Conservation (phyloP, 2,888 invertebrate genomes). For the Ichneumon xanthorius region DNA sequence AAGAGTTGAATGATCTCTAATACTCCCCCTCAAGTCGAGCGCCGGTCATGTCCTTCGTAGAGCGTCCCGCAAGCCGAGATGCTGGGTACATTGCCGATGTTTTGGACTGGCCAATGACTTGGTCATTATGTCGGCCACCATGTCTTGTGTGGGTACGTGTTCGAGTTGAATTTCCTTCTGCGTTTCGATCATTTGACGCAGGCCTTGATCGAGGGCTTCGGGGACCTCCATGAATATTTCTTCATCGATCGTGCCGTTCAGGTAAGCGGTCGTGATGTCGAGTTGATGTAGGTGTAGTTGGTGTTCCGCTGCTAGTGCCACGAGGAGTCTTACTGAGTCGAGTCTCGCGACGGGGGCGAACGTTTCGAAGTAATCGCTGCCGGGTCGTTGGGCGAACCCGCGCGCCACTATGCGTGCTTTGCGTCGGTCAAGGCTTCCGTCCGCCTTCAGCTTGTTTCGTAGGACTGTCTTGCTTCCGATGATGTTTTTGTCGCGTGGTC, state of each 20-base stretch:
- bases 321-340: constrained; percentile 1
- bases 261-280: constrained; percentile 33
- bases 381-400: constrained; percentile 26
- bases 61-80: background rate
- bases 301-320: background rate
- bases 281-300: constrained; percentile 2
- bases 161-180: constrained; percentile 4
- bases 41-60: background rate
- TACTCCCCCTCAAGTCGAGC: background rate
- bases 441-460: background rate
- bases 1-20: too few relatives aligned
- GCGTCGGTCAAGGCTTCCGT: background rate
- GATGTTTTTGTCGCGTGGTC: background rate
- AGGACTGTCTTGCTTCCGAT: constrained; percentile 5
- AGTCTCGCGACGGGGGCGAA: background rate
- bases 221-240: constrained; percentile 31
- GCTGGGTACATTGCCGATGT: background rate
- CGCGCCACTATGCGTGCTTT: constrained; percentile 16
- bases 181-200: background rate
- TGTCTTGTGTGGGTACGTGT: too few relatives aligned
- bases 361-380: constrained; percentile 8
- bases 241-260: constrained; percentile 24
- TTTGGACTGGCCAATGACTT: too few relatives aligned
- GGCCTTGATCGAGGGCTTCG: constrained; percentile 3
- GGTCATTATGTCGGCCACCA: too few relatives aligned